phyloP scores from a whole-genome alignment of 2,797 vertebrate genomes.

The Muscicapa striata region DNA sequence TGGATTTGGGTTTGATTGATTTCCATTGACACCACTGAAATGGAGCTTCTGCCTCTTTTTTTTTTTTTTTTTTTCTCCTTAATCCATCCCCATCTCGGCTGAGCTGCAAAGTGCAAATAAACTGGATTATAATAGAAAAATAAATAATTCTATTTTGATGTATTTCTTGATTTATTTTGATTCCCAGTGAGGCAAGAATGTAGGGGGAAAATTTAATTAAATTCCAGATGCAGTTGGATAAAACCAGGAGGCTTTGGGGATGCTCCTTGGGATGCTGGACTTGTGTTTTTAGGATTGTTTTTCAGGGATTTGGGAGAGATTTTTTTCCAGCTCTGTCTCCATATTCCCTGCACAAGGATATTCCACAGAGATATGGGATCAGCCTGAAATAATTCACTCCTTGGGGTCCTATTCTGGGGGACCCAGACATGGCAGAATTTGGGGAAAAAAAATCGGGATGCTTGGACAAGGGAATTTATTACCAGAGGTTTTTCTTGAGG shows the following conservation, averaged over 20 bases:
- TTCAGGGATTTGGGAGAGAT: background rate
- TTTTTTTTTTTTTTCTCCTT: background rate
- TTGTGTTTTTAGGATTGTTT: background rate
- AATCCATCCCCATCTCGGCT: background rate
- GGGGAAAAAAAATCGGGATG: background rate
- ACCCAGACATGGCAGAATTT: fast-evolving
- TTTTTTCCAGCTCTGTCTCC: background rate
- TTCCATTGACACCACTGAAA: conserved; percentile 6
- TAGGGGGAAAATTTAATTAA: background rate
- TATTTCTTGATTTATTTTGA: conserved; percentile 33
- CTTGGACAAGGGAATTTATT: background rate
- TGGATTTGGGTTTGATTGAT: conserved; percentile 1
- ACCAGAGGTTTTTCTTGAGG: background rate
- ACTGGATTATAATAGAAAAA: background rate
- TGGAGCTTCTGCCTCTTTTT: background rate
- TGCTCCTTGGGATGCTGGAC: background rate
- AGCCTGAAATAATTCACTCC: background rate
- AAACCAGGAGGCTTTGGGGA: background rate
- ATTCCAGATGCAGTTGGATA: background rate
- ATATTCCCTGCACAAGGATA: background rate
- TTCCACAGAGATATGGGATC: fast-evolving
- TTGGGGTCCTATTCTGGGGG: background rate
- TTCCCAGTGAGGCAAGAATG: background rate
- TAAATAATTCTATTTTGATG: background rate
- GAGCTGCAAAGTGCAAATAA: conserved; percentile 20